Percentiles rank a stretch among this genome's conserved stretches.
phyloP scores from a whole-genome alignment of 2,888 invertebrate species.

The Nephrotoma guestfalica region DNA sequence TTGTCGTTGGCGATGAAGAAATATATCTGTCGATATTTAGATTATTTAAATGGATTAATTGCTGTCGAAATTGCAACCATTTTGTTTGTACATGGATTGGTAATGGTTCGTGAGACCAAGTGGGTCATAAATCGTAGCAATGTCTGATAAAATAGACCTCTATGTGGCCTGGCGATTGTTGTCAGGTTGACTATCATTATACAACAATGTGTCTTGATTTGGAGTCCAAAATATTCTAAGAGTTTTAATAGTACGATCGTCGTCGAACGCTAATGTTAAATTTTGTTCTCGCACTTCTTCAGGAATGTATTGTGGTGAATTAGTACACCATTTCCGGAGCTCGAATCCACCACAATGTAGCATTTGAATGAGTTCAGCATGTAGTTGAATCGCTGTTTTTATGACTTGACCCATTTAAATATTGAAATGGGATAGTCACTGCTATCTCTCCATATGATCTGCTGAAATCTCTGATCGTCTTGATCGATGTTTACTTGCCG shows the following conservation, averaged over 20 bases:
- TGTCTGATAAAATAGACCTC: background rate
- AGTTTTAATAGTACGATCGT: background rate
- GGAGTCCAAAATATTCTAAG: background rate
- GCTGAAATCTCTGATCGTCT: background rate
- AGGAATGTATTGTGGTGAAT: background rate
- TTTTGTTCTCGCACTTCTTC: background rate
- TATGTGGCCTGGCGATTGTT: background rate
- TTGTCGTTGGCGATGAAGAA: background rate
- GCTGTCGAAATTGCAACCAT: background rate
- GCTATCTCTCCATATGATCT: background rate
- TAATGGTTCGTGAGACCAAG: background rate
- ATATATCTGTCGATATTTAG: background rate
- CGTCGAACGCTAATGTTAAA: background rate
- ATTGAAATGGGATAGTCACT: background rate
- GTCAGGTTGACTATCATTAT: background rate
- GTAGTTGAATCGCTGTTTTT: background rate
- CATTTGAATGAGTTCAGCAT: background rate
- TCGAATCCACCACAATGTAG: background rate
- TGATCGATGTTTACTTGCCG: background rate
- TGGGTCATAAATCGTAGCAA: background rate
- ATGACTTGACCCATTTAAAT: too few species aligned
- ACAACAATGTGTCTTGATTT: background rate
- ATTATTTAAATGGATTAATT: background rate
- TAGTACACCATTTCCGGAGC: background rate
- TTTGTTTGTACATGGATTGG: background rate